These are phyloP conservation scores for Thyatira batis DNA, from an alignment of 2,888 invertebrate species.

Conservation along the genomic window DNA sequence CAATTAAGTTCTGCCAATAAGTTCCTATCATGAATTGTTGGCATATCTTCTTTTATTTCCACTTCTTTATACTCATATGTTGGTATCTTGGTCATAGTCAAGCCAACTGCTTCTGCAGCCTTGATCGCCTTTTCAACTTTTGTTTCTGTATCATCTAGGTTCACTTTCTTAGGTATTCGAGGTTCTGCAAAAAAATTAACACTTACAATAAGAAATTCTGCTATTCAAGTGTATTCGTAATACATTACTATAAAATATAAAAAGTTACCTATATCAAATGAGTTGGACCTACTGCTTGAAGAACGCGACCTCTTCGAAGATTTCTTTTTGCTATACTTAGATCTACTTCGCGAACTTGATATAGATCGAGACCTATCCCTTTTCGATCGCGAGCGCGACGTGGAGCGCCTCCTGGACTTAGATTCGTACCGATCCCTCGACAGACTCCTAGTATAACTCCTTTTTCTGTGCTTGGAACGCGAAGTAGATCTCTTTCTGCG, in stretches of 20 bases:
- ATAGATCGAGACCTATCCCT: constrained; percentile 59
- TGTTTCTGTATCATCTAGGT: constrained; percentile 68
- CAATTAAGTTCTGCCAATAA: constrained; percentile 87
- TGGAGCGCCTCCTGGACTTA: constrained; percentile 60
- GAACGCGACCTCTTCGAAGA: constrained; percentile 57
- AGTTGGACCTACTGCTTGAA: constrained; percentile 64
- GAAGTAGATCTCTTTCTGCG: constrained; percentile 64
- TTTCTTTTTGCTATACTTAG: constrained; percentile 61
- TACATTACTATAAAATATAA: constrained; percentile 2
- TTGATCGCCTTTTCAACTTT: constrained; percentile 76
- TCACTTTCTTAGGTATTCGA: constrained; percentile 41
- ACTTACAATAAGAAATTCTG: neutral
- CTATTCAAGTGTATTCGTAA: too few species aligned
- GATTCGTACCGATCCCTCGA: constrained; percentile 69
- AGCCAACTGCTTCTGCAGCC: constrained; percentile 76
- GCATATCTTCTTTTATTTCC: constrained; percentile 76
- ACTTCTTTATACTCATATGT: constrained; percentile 75
- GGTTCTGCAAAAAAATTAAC: constrained; percentile 46
- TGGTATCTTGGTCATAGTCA: constrained; percentile 78
- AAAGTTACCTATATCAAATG: constrained; percentile 62
- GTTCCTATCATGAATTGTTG: constrained; percentile 79
- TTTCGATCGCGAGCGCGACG: constrained; percentile 58
- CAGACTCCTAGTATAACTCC: constrained; percentile 69
- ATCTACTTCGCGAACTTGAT: constrained; percentile 61
- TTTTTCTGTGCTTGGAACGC: constrained; percentile 53